Conservation (phyloP, 2,113 vertebrate genomes). For the Epinephelus lanceolatus region DNA sequence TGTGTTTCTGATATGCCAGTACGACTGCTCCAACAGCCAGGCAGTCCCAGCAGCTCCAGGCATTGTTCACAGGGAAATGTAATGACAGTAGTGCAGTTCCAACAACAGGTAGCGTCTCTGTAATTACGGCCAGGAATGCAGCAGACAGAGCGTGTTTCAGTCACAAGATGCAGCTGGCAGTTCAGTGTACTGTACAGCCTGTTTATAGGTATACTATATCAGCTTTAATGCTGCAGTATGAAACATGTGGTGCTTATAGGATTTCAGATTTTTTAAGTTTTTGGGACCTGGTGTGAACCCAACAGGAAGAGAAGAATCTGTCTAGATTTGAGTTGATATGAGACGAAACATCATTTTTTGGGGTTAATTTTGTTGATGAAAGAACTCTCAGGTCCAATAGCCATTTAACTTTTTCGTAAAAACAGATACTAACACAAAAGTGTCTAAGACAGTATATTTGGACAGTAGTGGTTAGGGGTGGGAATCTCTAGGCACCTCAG, state of each 20-base stretch:
- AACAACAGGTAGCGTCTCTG: conserved; percentile 39
- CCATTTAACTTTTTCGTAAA: too few species aligned
- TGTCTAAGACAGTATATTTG: too few species aligned
- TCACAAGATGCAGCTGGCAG: background rate
- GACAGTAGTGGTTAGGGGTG: too few species aligned
- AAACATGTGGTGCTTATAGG: background rate
- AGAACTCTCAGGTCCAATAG: background rate
- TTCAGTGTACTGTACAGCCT: background rate
- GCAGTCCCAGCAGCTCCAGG: conserved; percentile 15
- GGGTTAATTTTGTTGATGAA: background rate
- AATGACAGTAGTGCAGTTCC: conserved; percentile 23
- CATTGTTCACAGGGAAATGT: background rate
- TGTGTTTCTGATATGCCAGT: background rate
- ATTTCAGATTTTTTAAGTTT: background rate
- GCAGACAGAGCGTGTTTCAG: background rate
- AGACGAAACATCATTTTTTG: background rate
- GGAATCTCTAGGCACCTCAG: too few species aligned
- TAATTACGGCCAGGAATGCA: conserved; percentile 14
- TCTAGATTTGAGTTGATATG: background rate
- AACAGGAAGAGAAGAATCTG: too few species aligned
- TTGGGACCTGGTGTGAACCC: background rate
- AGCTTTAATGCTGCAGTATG: background rate
- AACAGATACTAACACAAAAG: too few species aligned
- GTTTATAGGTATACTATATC: background rate
- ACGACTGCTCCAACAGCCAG: background rate